A percentile compares a stretch with the other conserved stretches of the same genome.
Conservation (phyloP, 92 coral and sea anemone species). For the Parazoanthus swiftii region DNA sequence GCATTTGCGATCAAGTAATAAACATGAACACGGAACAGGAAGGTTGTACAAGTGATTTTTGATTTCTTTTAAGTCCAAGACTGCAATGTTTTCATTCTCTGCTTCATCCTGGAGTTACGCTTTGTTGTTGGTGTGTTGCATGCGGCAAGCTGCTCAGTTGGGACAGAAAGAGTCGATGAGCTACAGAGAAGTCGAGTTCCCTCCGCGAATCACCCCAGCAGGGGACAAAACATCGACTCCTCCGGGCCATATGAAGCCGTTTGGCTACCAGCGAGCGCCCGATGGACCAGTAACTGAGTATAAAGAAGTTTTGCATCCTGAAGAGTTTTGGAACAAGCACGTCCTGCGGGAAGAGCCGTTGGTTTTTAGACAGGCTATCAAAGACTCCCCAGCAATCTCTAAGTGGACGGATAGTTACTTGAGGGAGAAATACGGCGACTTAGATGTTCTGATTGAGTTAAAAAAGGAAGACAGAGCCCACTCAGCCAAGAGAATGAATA, state of each 20-base stretch:
- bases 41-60: neutral
- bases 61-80: neutral
- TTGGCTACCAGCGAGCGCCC: slow-evolving; percentile 82
- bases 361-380: slow-evolving; percentile 81
- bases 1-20: neutral
- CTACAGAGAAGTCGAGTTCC: slow-evolving; percentile 37
- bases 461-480: slow-evolving; percentile 83
- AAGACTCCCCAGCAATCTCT: slow-evolving; percentile 73
- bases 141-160: neutral
- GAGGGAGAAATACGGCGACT: slow-evolving; percentile 74
- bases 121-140: neutral
- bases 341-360: slow-evolving; percentile 70
- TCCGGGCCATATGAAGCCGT: slow-evolving; percentile 79
- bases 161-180: neutral
- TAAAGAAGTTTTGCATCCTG: slow-evolving; percentile 66
- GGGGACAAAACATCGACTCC: slow-evolving; percentile 25
- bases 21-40: slow-evolving; percentile 17
- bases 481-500: slow-evolving; percentile 72
- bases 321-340: slow-evolving; percentile 83
- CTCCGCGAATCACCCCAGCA: slow-evolving; percentile 36
- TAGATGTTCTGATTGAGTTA: slow-evolving; percentile 89
- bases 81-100: neutral
- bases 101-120: neutral
- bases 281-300: slow-evolving; percentile 88
- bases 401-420: slow-evolving; percentile 85